Conservation (phyloP, 2,888 invertebrate genomes). For the Oscheius onirici region DNA sequence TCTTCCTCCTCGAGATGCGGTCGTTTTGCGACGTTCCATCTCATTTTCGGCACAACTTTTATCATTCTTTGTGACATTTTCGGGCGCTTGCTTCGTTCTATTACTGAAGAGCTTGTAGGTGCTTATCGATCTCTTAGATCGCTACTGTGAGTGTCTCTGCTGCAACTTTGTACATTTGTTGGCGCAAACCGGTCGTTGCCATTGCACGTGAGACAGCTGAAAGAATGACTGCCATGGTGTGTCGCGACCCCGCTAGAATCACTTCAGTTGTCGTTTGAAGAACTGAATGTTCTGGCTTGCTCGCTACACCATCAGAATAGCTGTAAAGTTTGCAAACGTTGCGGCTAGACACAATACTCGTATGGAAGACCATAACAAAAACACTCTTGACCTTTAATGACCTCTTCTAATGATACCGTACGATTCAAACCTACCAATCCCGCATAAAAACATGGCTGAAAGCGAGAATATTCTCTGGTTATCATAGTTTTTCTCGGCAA, state of each 20-base stretch:
- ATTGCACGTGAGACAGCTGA: slow-evolving; percentile 30
- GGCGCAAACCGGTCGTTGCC: slow-evolving; percentile 32
- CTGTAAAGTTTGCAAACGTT: too few relatives aligned
- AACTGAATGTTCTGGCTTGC: too few relatives aligned
- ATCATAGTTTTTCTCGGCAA: slow-evolving; percentile 23
- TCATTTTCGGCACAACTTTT: not conserved
- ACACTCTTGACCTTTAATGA: too few relatives aligned
- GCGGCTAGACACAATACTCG: too few relatives aligned
- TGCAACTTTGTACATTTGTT: slow-evolving; percentile 33
- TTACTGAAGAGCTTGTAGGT: not conserved
- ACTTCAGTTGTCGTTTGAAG: not conserved
- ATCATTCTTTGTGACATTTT: not conserved
- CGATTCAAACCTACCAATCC: too few relatives aligned
- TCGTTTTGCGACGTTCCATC: not conserved
- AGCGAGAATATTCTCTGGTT: not conserved
- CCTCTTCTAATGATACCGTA: too few relatives aligned
- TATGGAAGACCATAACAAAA: too few relatives aligned
- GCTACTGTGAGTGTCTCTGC: slow-evolving; percentile 24
- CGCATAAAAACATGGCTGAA: too few relatives aligned
- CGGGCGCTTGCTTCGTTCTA: not conserved
- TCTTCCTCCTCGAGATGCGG: not conserved
- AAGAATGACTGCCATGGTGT: slow-evolving; percentile 25
- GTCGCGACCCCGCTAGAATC: slow-evolving; percentile 19
- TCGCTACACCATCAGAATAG: too few relatives aligned
- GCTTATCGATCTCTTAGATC: slow-evolving; percentile 31